Evolutionary conservation across 1,140 invertebrate genomes (phyloP).

Genomic region (Nasonia giraulti): DNA sequence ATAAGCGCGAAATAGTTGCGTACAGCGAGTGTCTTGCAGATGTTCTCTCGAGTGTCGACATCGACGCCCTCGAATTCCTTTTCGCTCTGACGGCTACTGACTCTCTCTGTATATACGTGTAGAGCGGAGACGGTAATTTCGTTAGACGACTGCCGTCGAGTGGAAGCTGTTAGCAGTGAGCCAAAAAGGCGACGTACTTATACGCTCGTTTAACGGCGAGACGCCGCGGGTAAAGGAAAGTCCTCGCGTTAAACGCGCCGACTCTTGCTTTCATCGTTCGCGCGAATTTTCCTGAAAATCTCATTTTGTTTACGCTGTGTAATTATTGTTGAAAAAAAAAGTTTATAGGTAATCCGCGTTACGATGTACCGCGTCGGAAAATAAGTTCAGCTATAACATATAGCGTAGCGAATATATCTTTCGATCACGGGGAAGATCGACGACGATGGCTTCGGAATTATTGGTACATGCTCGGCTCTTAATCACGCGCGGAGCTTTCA

Average conservation of each 20-base stretch:
- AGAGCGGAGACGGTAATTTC: slow-evolving; percentile 14
- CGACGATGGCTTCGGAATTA: neutral
- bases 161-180: slow-evolving; percentile 25
- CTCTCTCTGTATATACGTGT: neutral
- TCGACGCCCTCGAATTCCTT: neutral
- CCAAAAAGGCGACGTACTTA: slow-evolving; percentile 26
- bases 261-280: neutral
- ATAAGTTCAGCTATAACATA: neutral
- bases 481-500: slow-evolving; percentile 35
- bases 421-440: slow-evolving; percentile 26
- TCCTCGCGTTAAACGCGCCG: neutral
- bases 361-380: neutral
- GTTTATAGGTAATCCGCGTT: neutral
- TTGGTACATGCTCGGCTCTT: neutral
- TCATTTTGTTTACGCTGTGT: no score
- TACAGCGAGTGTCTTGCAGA: no score
- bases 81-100: neutral
- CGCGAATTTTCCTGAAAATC: neutral
- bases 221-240: neutral
- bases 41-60: neutral
- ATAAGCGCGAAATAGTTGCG: no score
- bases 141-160: neutral
- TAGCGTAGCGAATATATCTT: neutral
- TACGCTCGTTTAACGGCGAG: slow-evolving; percentile 28
- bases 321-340: no score